These are phyloP conservation scores for Anthopleura xanthogrammica DNA, from an alignment of 92 coral and sea anemone genomes.

Conservation along the genomic window DNA sequence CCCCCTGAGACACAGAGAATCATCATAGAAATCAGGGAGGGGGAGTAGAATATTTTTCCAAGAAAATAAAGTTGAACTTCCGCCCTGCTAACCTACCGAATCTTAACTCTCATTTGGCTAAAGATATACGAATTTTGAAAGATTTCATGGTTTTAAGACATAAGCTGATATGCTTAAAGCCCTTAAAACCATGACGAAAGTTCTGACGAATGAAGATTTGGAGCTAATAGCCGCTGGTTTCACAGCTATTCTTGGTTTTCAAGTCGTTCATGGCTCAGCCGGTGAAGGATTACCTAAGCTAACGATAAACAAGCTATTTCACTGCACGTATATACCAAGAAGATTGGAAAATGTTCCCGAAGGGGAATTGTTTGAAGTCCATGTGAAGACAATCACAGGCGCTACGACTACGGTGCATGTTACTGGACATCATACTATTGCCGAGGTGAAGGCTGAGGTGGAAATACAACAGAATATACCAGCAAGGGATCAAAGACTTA, in stretches of 20 bases:
- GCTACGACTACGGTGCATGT: conserved; percentile 15
- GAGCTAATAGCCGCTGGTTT: conserved; percentile 52
- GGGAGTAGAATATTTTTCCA: not conserved
- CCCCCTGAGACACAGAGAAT: not conserved
- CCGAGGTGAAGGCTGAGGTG: conserved; percentile 37
- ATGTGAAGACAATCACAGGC: conserved; percentile 40
- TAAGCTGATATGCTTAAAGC: not conserved
- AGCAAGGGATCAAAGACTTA: conserved; percentile 19
- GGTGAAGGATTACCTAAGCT: conserved; percentile 38
- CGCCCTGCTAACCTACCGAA: not conserved
- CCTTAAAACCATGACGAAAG: too few species aligned
- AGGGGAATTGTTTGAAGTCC: conserved; percentile 22
- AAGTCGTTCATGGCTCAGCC: conserved; percentile 31
- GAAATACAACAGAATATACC: conserved; percentile 30
- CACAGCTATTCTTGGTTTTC: conserved; percentile 51
- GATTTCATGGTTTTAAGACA: too few species aligned
- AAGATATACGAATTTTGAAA: too few species aligned
- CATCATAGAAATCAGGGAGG: conserved; percentile 6
- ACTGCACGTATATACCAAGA: conserved; percentile 37
- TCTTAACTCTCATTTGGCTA: not conserved
- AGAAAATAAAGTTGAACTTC: not conserved
- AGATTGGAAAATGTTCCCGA: conserved; percentile 19
- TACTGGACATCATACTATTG: conserved; percentile 31
- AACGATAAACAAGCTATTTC: conserved; percentile 47
- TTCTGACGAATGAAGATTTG: conserved; percentile 11